Evolutionary conservation across 2,888 invertebrate species (phyloP).

Genomic region (Idaea straminata): DNA sequence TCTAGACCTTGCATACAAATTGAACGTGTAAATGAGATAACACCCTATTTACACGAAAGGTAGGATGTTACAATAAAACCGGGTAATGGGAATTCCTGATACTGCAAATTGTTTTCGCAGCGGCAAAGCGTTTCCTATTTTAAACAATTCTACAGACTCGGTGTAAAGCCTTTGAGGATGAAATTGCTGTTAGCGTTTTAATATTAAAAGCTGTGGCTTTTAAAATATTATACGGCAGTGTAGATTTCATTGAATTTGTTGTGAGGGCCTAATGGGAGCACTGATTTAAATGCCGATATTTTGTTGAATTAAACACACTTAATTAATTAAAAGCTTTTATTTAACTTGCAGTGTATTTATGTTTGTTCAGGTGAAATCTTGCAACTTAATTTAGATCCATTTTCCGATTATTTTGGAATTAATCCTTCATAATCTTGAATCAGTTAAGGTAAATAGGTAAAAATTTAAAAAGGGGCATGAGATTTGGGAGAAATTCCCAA

Average conservation of each 20-base stretch:
- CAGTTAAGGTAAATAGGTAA: no score
- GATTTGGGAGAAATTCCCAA: no score
- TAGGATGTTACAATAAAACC: conserved; percentile 45
- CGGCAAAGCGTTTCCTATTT: conserved; percentile 34
- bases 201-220: conserved; percentile 23
- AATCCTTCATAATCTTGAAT: no score
- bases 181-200: conserved; percentile 28
- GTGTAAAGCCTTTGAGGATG: conserved; percentile 26
- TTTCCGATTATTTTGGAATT: no score
- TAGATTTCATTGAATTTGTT: not conserved
- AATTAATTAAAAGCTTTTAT: no score
- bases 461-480: no score
- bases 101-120: conserved; percentile 49
- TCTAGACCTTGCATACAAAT: conserved; percentile 73
- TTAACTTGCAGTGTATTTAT: no score
- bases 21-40: conserved; percentile 70
- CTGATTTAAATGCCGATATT: not conserved
- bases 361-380: no score
- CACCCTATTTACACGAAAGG: conserved; percentile 43
- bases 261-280: not conserved
- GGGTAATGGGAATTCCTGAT: conserved; percentile 54
- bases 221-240: conserved; percentile 15
- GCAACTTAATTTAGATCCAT: no score
- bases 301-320: not conserved
- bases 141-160: conserved; percentile 25